Conservation (phyloP, 2,113 vertebrate genomes). For the Oxyura jamaicensis region DNA sequence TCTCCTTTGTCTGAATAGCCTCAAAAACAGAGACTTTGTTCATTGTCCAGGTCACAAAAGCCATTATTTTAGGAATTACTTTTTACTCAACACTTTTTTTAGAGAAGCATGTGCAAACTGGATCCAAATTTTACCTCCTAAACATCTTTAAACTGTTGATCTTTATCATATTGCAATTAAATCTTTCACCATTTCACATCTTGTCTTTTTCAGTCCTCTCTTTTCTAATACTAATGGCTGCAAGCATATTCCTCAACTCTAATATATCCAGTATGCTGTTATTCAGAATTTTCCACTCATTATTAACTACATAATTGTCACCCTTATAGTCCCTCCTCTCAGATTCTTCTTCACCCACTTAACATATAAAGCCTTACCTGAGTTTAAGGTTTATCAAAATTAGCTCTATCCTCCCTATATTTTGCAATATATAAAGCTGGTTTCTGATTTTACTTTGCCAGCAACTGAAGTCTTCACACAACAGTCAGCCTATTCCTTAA, state of each 20-base stretch:
- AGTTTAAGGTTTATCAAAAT: conserved; percentile 36
- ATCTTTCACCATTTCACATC: conserved; percentile 46
- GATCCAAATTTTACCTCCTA: background rate
- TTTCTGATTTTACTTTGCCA: conserved; percentile 2
- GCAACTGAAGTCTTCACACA: background rate
- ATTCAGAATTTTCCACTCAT: conserved; percentile 17
- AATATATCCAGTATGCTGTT: conserved; percentile 28
- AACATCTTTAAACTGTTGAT: conserved; percentile 36
- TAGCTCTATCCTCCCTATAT: conserved; percentile 18
- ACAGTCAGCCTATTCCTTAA: background rate
- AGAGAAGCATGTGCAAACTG: background rate
- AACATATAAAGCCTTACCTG: conserved; percentile 26
- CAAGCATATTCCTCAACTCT: conserved; percentile 12
- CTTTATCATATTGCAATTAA: conserved; percentile 22
- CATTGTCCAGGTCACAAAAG: background rate
- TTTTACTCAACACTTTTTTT: conserved; percentile 29
- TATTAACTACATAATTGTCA: conserved; percentile 44
- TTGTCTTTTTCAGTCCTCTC: conserved; percentile 2
- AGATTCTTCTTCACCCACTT: conserved; percentile 49
- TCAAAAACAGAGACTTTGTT: background rate
- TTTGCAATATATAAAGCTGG: background rate
- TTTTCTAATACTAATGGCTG: conserved; percentile 48
- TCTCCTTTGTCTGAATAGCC: background rate
- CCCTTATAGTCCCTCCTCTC: conserved; percentile 23
- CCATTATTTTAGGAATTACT: background rate